Evolutionary conservation across 2,888 invertebrate genomes (phyloP), one percentile per base, ranked within the genome.

Genomic region (Lasioglossum malachurum): DNA sequence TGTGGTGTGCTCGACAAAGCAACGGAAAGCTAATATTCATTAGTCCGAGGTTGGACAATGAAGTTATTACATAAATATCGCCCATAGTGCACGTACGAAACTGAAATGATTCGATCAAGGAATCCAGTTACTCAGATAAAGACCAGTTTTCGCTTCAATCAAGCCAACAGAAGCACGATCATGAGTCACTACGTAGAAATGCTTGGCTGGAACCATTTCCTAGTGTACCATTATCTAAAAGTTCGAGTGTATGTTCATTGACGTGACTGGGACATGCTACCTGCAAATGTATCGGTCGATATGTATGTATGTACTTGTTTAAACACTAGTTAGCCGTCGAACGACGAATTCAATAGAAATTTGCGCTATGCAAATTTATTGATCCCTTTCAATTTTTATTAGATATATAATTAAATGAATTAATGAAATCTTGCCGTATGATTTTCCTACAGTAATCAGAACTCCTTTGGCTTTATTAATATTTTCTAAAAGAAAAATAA

Each of bases 101-200:
- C 38, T 23, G 35, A 57, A 69, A 5, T 38, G 4, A 31, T 64
- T 72, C 49, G 35, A 69, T 31, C 46, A 46, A 72, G 57, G 78
- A 78, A 84, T 84, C 60, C 75, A 49, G 78, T 84, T 41, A 12
- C 71, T n/a, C 75, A 75, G 60, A 78, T 75, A 84, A 84, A 60
- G 78, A 83, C 83, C 78, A 84, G 84, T 84, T 78, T 41, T 60
- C 73, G 12, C 27, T 14, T 31, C 72, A 64, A 82, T 64, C 57
- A 72, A 73, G 64, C 83, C 72, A 78, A 84, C 84, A 60, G 78
- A 83, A 76, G 82, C 86, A 57, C 76, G 84, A 75, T 44, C 77
- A 53, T 84, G 84, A 84, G 69, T 84, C 84, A 84, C n/a, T 74
- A 57, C 35, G 23, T n/a, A 74, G 60, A 78, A 79, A 69, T 79